phyloP scores from a whole-genome alignment of 2,888 invertebrate species.

The Gryllus longicercus region DNA sequence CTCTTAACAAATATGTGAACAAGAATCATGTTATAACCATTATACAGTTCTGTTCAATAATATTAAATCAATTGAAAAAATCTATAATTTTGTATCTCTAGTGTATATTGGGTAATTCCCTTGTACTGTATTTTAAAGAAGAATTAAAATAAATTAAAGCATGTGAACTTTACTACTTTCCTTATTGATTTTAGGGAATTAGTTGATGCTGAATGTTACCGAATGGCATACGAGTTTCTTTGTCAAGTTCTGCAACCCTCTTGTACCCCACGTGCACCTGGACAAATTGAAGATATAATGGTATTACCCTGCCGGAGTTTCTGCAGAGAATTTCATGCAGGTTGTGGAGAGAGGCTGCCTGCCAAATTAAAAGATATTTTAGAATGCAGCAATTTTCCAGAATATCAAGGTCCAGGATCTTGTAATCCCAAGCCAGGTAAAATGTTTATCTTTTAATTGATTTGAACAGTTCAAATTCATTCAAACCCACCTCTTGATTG shows the following conservation, averaged over 20 bases:
- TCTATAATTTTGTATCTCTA: no score
- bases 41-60: no score
- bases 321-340: conserved; percentile 78
- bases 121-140: neutral
- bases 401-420: conserved; percentile 68
- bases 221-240: conserved; percentile 83
- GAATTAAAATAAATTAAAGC: neutral
- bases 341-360: conserved; percentile 74
- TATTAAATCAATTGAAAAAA: no score
- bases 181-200: conserved; percentile 57
- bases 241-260: conserved; percentile 82
- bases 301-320: conserved; percentile 76
- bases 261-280: conserved; percentile 51
- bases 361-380: conserved; percentile 66
- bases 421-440: conserved; percentile 75
- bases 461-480: no score
- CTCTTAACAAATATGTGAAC: no score
- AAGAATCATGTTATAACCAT: no score
- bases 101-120: no score
- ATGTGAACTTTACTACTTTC: conserved; percentile 22
- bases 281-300: conserved; percentile 53
- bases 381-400: conserved; percentile 76
- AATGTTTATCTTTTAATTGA: neutral
- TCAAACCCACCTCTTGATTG: no score
- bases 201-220: conserved; percentile 87